Percentiles rank a stretch among this genome's conserved stretches.
Conservation (phyloP, 2,888 invertebrate species). For the Caprella mutica region DNA sequence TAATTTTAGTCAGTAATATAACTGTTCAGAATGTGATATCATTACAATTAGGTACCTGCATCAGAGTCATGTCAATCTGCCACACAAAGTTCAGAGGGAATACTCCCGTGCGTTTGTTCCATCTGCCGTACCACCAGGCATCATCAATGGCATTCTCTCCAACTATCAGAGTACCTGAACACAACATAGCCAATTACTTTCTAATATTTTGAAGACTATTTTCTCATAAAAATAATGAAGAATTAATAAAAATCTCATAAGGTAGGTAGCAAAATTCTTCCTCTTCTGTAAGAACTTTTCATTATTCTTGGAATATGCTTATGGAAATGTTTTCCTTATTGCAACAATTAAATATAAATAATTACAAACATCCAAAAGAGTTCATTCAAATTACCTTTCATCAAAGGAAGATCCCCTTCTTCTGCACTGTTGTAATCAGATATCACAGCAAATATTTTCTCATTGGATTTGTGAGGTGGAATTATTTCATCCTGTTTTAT, state of each 20-base stretch:
- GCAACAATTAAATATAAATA: neutral
- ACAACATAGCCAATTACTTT: neutral
- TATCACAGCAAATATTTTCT: constrained; percentile 24
- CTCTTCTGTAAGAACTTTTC: no score
- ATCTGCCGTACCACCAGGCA: constrained; percentile 47
- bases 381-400: constrained; percentile 15
- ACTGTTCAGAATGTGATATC: neutral
- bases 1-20: no score
- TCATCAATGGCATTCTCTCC: constrained; percentile 38
- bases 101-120: constrained; percentile 42
- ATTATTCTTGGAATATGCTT: no score
- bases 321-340: no score
- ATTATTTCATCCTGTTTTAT: neutral
- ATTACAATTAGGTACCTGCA: constrained; percentile 14
- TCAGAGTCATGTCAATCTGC: constrained; percentile 40
- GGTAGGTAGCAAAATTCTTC: no score
- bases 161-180: constrained; percentile 23
- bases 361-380: neutral
- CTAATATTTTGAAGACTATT: no score
- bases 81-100: constrained; percentile 48
- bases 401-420: constrained; percentile 24
- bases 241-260: no score
- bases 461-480: constrained; percentile 18
- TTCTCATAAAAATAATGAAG: no score
- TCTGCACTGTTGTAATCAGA: constrained; percentile 26